Conservation (phyloP, 2,113 vertebrate genomes). For the Halcyon senegalensis region DNA sequence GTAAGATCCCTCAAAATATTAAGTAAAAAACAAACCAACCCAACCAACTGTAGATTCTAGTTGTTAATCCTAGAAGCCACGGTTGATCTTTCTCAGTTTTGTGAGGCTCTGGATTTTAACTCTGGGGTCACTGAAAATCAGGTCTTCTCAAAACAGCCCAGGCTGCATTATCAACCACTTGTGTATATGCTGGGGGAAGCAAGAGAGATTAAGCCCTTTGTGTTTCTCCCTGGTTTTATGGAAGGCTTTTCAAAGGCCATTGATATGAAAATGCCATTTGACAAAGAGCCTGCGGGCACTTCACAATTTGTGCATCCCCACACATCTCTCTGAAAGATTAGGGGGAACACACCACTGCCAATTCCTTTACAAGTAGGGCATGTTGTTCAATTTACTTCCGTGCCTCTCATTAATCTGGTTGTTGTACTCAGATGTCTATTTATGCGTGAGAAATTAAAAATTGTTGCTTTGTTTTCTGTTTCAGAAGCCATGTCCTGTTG, state of each 20-base stretch:
- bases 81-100: background rate
- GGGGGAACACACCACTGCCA: background rate
- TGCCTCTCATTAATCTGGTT: background rate
- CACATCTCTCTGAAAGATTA: conserved; percentile 1
- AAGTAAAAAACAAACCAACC: background rate
- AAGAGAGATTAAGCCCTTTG: background rate
- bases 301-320: background rate
- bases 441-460: accelerated
- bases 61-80: background rate
- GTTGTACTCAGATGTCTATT: background rate
- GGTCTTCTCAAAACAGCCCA: background rate
- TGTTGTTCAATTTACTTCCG: background rate
- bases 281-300: background rate
- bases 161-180: background rate
- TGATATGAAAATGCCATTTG: background rate
- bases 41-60: background rate
- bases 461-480: background rate
- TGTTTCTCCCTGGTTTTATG: background rate
- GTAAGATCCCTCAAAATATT: background rate
- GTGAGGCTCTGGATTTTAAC: background rate
- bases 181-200: background rate
- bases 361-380: background rate
- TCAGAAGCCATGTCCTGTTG: background rate
- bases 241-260: background rate
- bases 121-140: background rate